phyloP scores from a whole-genome alignment of 2,888 invertebrate species.

The Thecocarcelia acutangulata region DNA sequence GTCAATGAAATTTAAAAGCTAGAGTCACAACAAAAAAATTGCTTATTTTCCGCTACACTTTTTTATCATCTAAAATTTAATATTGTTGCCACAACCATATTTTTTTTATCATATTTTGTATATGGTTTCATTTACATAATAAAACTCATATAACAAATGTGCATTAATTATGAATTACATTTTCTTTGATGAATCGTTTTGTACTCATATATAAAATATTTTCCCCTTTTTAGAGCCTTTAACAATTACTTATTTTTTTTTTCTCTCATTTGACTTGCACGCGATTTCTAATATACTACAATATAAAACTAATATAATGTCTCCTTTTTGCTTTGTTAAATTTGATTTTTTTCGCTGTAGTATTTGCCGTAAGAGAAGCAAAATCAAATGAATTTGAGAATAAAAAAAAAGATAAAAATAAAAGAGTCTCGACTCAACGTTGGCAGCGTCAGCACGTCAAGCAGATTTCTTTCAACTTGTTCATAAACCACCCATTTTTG shows the following conservation, averaged over 20 bases:
- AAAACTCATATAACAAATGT: too few species aligned
- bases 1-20: too few species aligned
- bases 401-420: conserved; percentile 43
- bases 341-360: conserved; percentile 16
- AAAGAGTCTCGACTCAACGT: conserved; percentile 35
- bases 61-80: too few species aligned
- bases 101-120: too few species aligned
- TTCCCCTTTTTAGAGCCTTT: conserved; percentile 25
- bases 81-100: too few species aligned
- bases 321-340: conserved; percentile 71
- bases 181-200: conserved; percentile 29
- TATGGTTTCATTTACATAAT: too few species aligned
- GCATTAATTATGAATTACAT: too few species aligned
- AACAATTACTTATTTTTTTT: conserved; percentile 2
- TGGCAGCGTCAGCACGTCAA: conserved; percentile 16
- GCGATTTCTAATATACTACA: conserved; percentile 73
- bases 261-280: conserved; percentile 69
- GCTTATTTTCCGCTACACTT: too few species aligned
- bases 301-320: conserved; percentile 75
- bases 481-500: conserved; percentile 48
- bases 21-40: too few species aligned
- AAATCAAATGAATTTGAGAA: conserved; percentile 29
- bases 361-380: conserved; percentile 19
- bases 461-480: conserved; percentile 34
- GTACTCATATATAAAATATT: conserved; percentile 3